A percentile compares a stretch with the other conserved stretches of the same genome.
Conservation (phyloP, 2,797 vertebrate species). For the Acropternis orthonyx region DNA sequence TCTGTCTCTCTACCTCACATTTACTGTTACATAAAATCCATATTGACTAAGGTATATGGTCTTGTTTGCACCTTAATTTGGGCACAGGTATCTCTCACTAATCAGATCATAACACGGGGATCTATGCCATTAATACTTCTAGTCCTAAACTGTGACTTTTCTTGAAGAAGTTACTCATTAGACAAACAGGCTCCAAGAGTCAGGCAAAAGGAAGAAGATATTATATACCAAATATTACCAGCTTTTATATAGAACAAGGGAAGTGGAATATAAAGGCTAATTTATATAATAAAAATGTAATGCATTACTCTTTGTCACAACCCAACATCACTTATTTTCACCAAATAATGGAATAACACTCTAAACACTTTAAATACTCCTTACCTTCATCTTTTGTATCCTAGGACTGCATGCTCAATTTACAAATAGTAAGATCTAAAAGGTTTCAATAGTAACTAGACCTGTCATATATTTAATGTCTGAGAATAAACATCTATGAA, state of each 20-base stretch:
- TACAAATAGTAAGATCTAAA: neutral
- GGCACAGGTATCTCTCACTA: neutral
- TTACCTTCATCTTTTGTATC: neutral
- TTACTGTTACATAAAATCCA: neutral
- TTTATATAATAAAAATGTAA: neutral
- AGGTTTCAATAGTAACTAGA: neutral
- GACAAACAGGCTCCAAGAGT: neutral
- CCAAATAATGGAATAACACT: neutral
- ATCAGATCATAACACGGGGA: neutral
- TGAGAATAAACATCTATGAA: neutral
- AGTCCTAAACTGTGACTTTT: neutral
- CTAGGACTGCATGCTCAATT: neutral
- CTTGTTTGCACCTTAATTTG: neutral
- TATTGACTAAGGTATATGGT: neutral
- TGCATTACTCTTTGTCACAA: neutral
- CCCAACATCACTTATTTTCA: neutral
- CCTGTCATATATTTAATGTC: neutral
- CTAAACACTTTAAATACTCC: neutral
- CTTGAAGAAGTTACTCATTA: neutral
- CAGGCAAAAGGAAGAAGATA: neutral
- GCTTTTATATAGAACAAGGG: neutral
- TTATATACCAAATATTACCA: neutral
- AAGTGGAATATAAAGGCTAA: neutral
- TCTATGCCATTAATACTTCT: neutral
- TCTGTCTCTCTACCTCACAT: too few species aligned